A percentile compares a stretch with the other conserved stretches of the same genome.
phyloP scores from a whole-genome alignment of 2,113 vertebrate genomes.

The Bubo scandiacus region DNA sequence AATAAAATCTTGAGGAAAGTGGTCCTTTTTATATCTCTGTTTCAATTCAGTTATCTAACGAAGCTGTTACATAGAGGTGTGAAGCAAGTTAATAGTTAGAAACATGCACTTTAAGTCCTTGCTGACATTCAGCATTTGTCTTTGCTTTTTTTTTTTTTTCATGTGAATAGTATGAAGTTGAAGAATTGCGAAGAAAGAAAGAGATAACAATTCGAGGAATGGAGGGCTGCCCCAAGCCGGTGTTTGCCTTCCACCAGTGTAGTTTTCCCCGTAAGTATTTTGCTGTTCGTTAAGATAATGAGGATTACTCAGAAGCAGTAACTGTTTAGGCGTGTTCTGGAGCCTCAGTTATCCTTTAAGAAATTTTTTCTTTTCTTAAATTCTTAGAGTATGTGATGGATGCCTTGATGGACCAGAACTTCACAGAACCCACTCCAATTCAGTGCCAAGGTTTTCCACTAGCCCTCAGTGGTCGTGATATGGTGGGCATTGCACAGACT shows the following conservation, averaged over 20 bases:
- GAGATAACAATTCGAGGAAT: constrained; percentile 92
- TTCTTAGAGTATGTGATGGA: constrained; percentile 93
- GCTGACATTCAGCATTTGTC: neutral
- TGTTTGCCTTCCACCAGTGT: constrained; percentile 90
- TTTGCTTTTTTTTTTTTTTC: neutral
- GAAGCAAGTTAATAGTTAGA: neutral
- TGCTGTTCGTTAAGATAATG: neutral
- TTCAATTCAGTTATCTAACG: neutral
- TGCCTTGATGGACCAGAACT: constrained; percentile 91
- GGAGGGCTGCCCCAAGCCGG: constrained; percentile 88
- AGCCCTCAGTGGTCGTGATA: constrained; percentile 93
- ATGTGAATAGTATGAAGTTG: constrained; percentile 84
- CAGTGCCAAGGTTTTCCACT: constrained; percentile 95
- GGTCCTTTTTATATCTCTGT: neutral
- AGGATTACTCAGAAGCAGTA: neutral
- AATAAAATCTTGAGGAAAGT: neutral
- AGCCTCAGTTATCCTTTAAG: neutral
- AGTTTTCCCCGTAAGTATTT: constrained; percentile 92
- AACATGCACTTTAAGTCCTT: accelerated
- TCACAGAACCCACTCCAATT: constrained; percentile 96
- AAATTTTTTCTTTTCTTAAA: neutral
- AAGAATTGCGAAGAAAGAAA: constrained; percentile 89
- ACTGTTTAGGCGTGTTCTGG: neutral
- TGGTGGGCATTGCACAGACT: constrained; percentile 99
- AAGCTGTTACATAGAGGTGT: neutral